Evolutionary conservation across 2,888 invertebrate genomes (phyloP), one percentile per base, ranked within the genome.

Genomic region (Machimus rusticus): DNA sequence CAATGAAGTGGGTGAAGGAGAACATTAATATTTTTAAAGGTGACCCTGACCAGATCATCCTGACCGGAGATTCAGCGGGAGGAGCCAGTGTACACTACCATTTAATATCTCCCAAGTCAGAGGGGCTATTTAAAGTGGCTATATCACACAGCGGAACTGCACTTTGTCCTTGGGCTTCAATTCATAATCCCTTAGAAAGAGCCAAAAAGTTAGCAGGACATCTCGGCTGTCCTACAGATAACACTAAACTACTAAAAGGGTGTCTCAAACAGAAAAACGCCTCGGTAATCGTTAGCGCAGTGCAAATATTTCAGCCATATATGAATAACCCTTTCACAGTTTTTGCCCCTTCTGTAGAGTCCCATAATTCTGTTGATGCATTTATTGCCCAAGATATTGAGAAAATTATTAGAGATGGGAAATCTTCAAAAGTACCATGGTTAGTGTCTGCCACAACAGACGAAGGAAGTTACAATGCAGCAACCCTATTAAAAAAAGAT

Each of bases 1-100:
- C 96, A 0, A 91, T 97, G 66, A 94, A 94, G 89, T 97, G 96
- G 96, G 92, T 96, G 0, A 94, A 95, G 87, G 92, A 94, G 76
- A 95, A 96, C 91, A 95, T 96, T 88, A 92, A 94, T 89, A 93
- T 93, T 91, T 96, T 97, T 90, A 96, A 95, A 1, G 96, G 96
- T 0, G 94, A 96, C 92, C 94, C 96, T 1, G 93, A 95, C 74
- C 95, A 95, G 87, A 93, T 96, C 46, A 95, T 96, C 0, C 91
- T 96, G 4, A 91, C 94, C 0, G 97, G 97, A 2, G 94, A 94
- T 90, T 96, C 96, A 3, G 95, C 96, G 0, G 97, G 97, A 0
- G 96, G 95, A 46, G 96, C 95, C 5, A 95, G 96, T 89, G 95
- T 95, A 0, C 96, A 96, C 91, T 94, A 96, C 89, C 96, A 96